Base-by-base conservation (phyloP, 1,140 invertebrate species). In the Mylabris phalerata region DNA sequence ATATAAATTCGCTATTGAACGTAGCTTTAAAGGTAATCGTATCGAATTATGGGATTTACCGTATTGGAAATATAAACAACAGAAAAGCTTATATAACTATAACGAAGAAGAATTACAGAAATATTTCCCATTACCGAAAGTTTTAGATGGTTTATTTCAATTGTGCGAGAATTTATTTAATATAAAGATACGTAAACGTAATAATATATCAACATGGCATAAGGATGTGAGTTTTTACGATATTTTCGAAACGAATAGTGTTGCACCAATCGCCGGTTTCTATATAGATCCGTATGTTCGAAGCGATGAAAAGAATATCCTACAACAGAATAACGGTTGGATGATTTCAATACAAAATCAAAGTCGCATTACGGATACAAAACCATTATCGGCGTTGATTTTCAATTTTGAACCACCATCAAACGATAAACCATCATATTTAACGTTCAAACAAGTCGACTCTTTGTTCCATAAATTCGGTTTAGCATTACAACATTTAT, bases 381-480 rank as follows among this genome's bases (percentile, higher is more conserved):
- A 78, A 58, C 92, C 93, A 2, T 73, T 94, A 6, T 82, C 86
- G 10, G 85, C 90, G 6, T 71, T 96, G 1, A 84, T 93, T 50
- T 89, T 95, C 58, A 93, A 92, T 73, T 92, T 95, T 66, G 77
- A 82, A 60, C 75, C 83, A 11, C 82, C 84, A 1, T 41, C 67
- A 1, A 75, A 78, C 9, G 82, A 81, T 4, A 81, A 82, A 68
- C 85, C 41, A 42, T 84, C 85, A 0, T 75, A 93, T 13, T 75
- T 97, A 11, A 81, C 80, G 1, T 89, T 92, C 64, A 77, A 80
- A 42, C 89, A 95, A 67, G 84, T 96, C 0, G 75, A 81, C 25
- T 75, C 77, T 24, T 70, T 98, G 4, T 95, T 95, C 69, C 79
- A 84, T 67, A 87, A 89, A 78, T 93, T 97, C 76, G 94, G 94